Evolutionary conservation across 2,797 vertebrate species (phyloP).

Genomic region (Agapornis canus): DNA sequence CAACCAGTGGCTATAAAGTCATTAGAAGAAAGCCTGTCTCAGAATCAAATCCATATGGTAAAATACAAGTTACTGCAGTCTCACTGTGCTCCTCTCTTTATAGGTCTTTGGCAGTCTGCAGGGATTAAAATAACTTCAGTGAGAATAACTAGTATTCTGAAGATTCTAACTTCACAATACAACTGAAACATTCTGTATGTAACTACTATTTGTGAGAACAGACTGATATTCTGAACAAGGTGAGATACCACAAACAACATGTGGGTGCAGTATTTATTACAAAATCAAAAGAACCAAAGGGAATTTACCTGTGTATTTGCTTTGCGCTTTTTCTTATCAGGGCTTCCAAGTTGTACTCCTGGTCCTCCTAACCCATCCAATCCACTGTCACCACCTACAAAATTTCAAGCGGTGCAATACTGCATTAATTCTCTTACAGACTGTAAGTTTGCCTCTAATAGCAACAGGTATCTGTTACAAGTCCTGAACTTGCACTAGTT

Average conservation of each 20-base stretch:
- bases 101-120: not conserved
- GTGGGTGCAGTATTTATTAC: not conserved
- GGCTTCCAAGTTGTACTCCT: conserved; percentile 81
- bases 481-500: not conserved
- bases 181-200: not conserved
- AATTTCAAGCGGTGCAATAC: conserved; percentile 22
- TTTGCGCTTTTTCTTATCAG: conserved; percentile 88
- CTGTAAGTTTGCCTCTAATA: not conserved
- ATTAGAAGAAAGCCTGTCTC: not conserved
- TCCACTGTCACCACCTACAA: conserved; percentile 82
- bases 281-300: not conserved
- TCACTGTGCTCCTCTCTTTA: not conserved
- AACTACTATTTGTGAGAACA: not conserved
- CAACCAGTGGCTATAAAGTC: not conserved
- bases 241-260: not conserved
- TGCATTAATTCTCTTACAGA: conserved; percentile 7
- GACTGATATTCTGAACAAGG: not conserved
- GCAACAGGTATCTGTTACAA: not conserved
- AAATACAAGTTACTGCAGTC: not conserved
- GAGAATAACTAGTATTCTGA: not conserved
- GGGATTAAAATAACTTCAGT: not conserved
- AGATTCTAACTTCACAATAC: not conserved
- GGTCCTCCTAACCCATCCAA: conserved; percentile 84
- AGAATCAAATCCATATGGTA: conserved; percentile 22
- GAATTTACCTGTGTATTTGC: conserved; percentile 81